Conservation (phyloP, 2,888 invertebrate genomes). For the Brachyopa scutellaris region DNA sequence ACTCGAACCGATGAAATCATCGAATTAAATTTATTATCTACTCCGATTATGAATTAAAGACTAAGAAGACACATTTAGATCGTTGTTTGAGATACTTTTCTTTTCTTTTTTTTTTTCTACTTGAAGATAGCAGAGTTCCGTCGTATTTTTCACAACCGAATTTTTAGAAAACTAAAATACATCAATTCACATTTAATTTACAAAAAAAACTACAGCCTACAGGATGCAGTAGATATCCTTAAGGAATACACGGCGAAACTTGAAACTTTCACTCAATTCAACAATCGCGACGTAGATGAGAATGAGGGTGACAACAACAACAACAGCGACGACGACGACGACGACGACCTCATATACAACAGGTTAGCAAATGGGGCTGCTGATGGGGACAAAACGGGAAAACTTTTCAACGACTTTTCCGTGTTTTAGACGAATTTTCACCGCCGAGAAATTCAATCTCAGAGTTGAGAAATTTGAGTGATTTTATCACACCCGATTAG, state of each 20-base stretch:
- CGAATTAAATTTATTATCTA: no score
- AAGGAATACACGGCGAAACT: constrained; percentile 42
- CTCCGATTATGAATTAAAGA: no score
- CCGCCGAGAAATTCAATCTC: constrained; percentile 31
- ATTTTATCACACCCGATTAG: constrained; percentile 53
- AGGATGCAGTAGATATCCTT: constrained; percentile 31
- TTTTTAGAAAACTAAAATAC: constrained; percentile 13
- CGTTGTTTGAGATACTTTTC: constrained; percentile 61
- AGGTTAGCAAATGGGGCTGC: constrained; percentile 50
- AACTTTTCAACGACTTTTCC: constrained; percentile 51
- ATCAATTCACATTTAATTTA: constrained; percentile 41
- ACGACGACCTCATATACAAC: constrained; percentile 60
- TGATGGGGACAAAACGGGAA: not conserved
- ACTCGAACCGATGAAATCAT: constrained; percentile 16
- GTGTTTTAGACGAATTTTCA: constrained; percentile 17
- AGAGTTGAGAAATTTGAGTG: constrained; percentile 24
- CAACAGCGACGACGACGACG: constrained; percentile 22
- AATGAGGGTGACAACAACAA: constrained; percentile 39
- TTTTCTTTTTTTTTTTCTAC: no score
- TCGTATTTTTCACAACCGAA: constrained; percentile 32
- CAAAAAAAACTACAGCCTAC: constrained; percentile 34
- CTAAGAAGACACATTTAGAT: constrained; percentile 60
- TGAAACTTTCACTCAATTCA: constrained; percentile 38
- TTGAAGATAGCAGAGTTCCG: not conserved
- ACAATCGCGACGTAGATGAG: constrained; percentile 25